A percentile compares a stretch with the other conserved stretches of the same genome.
These are phyloP conservation scores for Euthynnus affinis DNA, from an alignment of 2,797 vertebrate genomes.

Conservation along the genomic window DNA sequence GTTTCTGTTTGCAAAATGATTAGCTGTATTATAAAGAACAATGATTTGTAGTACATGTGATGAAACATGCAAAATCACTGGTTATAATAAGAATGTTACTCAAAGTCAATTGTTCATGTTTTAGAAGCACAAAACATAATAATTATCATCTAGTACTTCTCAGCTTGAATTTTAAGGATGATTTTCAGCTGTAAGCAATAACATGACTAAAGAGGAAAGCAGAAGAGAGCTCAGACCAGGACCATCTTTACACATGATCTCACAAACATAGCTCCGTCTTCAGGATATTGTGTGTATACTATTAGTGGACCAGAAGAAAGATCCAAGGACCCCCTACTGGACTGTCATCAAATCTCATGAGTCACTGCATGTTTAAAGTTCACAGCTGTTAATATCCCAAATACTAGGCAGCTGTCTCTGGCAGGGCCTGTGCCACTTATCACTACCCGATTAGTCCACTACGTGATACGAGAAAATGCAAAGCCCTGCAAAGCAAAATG, in stretches of 20 bases:
- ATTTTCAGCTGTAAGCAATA: neutral
- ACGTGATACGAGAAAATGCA: slow-evolving; percentile 54
- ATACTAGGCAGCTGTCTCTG: slow-evolving; percentile 76
- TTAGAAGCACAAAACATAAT: too few relatives aligned
- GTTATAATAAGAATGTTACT: too few relatives aligned
- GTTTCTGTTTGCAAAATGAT: too few relatives aligned
- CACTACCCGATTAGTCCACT: slow-evolving; percentile 55
- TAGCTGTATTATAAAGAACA: too few relatives aligned
- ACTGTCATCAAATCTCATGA: slow-evolving; percentile 75
- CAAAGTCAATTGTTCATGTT: too few relatives aligned
- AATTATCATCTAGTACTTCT: too few relatives aligned
- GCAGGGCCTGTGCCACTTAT: slow-evolving; percentile 62
- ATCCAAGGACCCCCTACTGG: slow-evolving; percentile 53
- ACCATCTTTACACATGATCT: slow-evolving; percentile 57
- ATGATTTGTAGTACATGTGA: too few relatives aligned
- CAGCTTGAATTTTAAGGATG: too few relatives aligned
- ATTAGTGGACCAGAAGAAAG: slow-evolving; percentile 55
- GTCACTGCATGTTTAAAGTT: slow-evolving; percentile 70
- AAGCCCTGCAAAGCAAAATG: slow-evolving; percentile 46
- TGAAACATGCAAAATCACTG: too few relatives aligned
- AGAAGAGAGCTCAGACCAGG: slow-evolving; percentile 24
- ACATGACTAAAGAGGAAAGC: neutral
- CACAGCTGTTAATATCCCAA: slow-evolving; percentile 81
- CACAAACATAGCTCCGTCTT: slow-evolving; percentile 21
- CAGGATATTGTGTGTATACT: slow-evolving; percentile 43